A percentile compares a stretch with the other conserved stretches of the same genome.
Conservation (phyloP, 1,140 invertebrate genomes). For the Drosophila kohkoa region DNA sequence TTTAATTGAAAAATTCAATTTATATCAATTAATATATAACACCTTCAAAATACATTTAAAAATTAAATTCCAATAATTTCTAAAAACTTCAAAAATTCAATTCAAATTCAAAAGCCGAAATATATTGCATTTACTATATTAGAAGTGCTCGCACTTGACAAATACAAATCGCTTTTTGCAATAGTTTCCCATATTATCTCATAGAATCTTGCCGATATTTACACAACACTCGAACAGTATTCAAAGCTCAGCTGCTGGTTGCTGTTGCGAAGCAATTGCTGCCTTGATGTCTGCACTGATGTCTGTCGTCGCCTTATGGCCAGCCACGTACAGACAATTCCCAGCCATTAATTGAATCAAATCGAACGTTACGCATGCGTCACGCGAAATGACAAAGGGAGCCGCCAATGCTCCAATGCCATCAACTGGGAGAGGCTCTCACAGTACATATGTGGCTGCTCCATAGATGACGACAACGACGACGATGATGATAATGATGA, state of each 20-base stretch:
- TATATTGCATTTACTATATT: neutral
- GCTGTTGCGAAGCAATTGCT: conserved; percentile 29
- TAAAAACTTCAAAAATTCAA: no score
- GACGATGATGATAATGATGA: conserved; percentile 35
- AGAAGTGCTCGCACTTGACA: neutral
- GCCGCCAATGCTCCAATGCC: conserved; percentile 27
- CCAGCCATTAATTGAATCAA: conserved; percentile 81
- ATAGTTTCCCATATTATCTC: conserved; percentile 14
- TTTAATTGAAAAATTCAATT: no score
- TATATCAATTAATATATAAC: no score
- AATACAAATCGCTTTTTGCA: conserved; percentile 1
- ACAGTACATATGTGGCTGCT: conserved; percentile 8
- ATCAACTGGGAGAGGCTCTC: conserved; percentile 10
- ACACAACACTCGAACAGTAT: conserved; percentile 43
- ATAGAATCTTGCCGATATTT: conserved; percentile 27
- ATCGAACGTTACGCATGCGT: conserved; percentile 83
- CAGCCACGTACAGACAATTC: conserved; percentile 74
- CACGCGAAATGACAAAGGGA: conserved; percentile 79
- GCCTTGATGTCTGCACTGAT: conserved; percentile 53
- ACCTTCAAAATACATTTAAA: no score
- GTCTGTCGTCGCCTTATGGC: conserved; percentile 24
- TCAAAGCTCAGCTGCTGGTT: conserved; percentile 23
- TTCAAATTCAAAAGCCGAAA: neutral
- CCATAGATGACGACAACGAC: neutral
- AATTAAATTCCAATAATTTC: no score